phyloP scores from a whole-genome alignment of 2,888 invertebrate genomes.

The Plemyria rubiginata region DNA sequence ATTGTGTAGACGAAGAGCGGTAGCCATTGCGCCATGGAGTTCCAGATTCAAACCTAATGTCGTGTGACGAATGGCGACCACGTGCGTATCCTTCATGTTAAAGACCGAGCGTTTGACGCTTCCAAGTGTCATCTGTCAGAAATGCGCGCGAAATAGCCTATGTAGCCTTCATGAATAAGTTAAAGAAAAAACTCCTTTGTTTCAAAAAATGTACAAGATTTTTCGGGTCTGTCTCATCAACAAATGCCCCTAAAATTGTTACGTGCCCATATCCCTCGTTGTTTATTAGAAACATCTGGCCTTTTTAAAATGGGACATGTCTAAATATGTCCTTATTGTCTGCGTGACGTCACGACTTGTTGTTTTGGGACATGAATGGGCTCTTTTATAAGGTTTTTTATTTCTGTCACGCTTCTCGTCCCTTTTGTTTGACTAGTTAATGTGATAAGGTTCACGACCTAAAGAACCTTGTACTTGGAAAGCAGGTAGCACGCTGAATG shows the following conservation, averaged over 20 bases:
- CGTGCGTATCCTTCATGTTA: constrained; percentile 58
- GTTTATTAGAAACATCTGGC: constrained; percentile 38
- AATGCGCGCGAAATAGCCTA: constrained; percentile 9
- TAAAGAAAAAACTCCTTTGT: constrained; percentile 9
- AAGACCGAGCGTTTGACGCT: constrained; percentile 55
- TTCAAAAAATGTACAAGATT: constrained; percentile 6
- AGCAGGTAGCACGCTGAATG: not conserved
- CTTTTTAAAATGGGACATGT: constrained; percentile 43
- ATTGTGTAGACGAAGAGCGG: constrained; percentile 54
- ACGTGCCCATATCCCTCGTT: constrained; percentile 28
- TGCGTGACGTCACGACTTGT: constrained; percentile 52
- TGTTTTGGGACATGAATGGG: constrained; percentile 50
- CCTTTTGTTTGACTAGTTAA: constrained; percentile 39
- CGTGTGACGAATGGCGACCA: constrained; percentile 76
- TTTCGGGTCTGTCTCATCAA: constrained; percentile 14
- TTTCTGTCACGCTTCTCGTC: constrained; percentile 37
- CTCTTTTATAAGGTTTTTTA: constrained; percentile 44
- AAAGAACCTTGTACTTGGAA: not conserved
- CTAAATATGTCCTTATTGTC: constrained; percentile 50
- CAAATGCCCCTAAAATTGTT: constrained; percentile 25
- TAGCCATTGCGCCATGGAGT: constrained; percentile 67
- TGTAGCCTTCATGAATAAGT: constrained; percentile 7
- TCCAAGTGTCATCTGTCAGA: constrained; percentile 40
- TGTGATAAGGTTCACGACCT: constrained; percentile 36
- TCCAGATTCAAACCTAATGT: constrained; percentile 79